Evolutionary conservation across 2,113 vertebrate genomes (phyloP).

Genomic region (Synodontis membranacea): DNA sequence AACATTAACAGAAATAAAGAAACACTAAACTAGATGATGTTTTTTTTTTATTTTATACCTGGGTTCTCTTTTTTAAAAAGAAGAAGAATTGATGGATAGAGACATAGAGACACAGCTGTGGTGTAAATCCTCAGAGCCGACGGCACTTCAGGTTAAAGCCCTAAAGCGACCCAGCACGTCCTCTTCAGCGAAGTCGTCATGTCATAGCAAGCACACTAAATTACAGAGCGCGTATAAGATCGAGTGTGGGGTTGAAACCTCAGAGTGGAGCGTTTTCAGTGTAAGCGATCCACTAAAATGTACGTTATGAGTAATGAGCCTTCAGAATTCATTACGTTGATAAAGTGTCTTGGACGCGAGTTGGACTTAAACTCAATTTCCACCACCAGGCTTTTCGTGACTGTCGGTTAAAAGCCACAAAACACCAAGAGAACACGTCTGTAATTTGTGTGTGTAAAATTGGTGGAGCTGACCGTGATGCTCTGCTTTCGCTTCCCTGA

Average conservation of each 20-base stretch:
- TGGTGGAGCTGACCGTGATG: background rate
- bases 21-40: background rate
- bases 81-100: background rate
- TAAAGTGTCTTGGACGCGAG: background rate
- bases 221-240: background rate
- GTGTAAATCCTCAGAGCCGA: background rate
- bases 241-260: background rate
- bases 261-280: background rate
- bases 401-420: background rate
- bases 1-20: background rate
- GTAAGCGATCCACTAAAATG: background rate
- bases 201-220: background rate
- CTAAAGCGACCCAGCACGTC: background rate
- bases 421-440: background rate
- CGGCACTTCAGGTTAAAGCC: conserved; percentile 3
- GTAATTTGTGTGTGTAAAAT: background rate
- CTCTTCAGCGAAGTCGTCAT: background rate
- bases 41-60: background rate
- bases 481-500: background rate
- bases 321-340: conserved; percentile 9
- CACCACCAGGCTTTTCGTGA: background rate
- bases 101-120: background rate
- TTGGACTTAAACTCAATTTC: background rate
- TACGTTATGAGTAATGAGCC: background rate
- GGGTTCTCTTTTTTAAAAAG: background rate